phyloP scores from a whole-genome alignment of 2,797 vertebrate species.

The Poecilia picta region DNA sequence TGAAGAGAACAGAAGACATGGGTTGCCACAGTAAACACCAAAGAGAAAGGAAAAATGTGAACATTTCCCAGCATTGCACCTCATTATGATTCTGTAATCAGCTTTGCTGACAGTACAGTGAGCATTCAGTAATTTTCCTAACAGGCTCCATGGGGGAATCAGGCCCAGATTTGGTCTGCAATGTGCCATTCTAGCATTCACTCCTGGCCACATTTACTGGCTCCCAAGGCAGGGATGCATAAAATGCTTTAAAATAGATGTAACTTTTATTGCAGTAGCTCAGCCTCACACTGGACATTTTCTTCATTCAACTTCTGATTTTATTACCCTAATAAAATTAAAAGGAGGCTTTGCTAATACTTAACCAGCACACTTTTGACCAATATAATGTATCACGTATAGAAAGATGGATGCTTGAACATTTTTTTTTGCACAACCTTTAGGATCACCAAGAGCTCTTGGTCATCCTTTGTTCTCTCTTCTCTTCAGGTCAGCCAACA shows the following conservation, averaged over 20 bases:
- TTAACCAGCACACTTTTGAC: neutral
- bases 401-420: neutral
- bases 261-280: neutral
- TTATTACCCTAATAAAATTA: neutral
- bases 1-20: neutral
- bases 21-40: neutral
- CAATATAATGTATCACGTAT: neutral
- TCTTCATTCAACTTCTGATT: neutral
- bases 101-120: neutral
- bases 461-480: neutral
- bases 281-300: neutral
- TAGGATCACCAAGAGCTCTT: neutral
- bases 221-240: neutral
- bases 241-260: neutral
- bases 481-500: neutral
- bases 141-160: neutral
- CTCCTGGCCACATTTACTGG: neutral
- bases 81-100: neutral
- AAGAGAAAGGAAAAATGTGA: neutral
- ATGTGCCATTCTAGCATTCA: neutral
- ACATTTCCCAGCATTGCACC: neutral
- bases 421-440: neutral
- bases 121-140: neutral
- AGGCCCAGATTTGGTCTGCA: conserved; percentile 7
- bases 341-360: neutral